A percentile compares a stretch with the other conserved stretches of the same genome.
These are phyloP conservation scores for Tetragnatha versicolor DNA, from an alignment of 1,140 invertebrate genomes.

Conservation along the genomic window DNA sequence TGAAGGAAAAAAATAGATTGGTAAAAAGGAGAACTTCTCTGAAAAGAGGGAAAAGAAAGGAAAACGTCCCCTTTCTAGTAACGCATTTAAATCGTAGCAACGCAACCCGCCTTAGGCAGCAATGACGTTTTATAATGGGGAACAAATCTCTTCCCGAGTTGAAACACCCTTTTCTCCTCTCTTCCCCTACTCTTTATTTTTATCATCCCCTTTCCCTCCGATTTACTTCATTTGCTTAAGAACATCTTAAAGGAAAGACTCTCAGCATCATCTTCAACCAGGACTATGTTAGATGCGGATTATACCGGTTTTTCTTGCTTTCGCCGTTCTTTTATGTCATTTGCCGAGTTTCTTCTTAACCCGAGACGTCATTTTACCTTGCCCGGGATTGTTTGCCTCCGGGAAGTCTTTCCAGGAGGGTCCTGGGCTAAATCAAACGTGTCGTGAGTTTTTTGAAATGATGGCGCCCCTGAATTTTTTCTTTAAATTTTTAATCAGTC, in stretches of 20 bases:
- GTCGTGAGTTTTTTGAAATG: neutral
- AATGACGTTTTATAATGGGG: conserved; percentile 42
- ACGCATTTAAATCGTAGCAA: conserved; percentile 47
- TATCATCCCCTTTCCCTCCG: conserved; percentile 35
- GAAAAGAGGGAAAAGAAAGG: conserved; percentile 19
- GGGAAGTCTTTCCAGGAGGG: conserved; percentile 32
- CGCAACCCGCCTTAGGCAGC: neutral
- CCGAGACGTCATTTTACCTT: conserved; percentile 34
- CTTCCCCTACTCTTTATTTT: conserved; percentile 4
- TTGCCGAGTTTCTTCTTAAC: conserved; percentile 6
- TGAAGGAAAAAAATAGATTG: conserved; percentile 10
- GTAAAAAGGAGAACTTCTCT: conserved; percentile 11
- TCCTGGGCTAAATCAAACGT: neutral
- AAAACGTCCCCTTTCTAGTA: conserved; percentile 34
- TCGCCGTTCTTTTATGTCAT: conserved; percentile 34
- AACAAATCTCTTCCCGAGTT: conserved; percentile 35
- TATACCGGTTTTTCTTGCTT: conserved; percentile 11
- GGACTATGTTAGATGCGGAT: conserved; percentile 29
- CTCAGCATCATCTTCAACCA: conserved; percentile 1
- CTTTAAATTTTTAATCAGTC: conserved; percentile 50
- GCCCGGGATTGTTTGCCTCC: conserved; percentile 29
- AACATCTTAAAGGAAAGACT: conserved; percentile 25
- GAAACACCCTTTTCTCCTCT: conserved; percentile 17
- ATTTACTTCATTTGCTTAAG: conserved; percentile 51
- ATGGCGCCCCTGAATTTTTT: conserved; percentile 23